A percentile compares a stretch with the other conserved stretches of the same genome.
phyloP scores from a whole-genome alignment of 2,113 vertebrate genomes.

The Orycteropus afer region DNA sequence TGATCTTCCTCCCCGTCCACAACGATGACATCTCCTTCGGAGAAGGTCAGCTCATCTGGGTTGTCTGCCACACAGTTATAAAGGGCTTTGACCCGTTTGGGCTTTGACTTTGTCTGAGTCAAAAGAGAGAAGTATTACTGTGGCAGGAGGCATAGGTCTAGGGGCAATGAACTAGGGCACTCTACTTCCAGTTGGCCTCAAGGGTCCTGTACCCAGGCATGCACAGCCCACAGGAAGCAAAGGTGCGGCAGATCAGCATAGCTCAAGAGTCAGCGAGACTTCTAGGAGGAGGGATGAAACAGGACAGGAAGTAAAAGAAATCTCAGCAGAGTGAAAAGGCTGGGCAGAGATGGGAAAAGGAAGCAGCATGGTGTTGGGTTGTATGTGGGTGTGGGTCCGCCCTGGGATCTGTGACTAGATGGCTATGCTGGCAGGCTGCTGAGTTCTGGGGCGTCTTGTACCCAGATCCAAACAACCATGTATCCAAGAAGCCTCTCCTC shows the following conservation, averaged over 20 bases:
- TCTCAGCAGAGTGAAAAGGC: rapidly evolving
- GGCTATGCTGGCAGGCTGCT: rapidly evolving
- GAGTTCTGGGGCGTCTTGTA: neutral
- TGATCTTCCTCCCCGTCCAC: slow-evolving; percentile 96
- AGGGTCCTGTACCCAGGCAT: neutral
- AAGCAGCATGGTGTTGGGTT: rapidly evolving
- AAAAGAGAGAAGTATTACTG: neutral
- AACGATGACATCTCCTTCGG: slow-evolving; percentile 94
- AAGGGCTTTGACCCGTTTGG: slow-evolving; percentile 94
- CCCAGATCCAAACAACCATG: neutral
- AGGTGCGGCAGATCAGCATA: rapidly evolving
- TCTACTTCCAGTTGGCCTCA: neutral
- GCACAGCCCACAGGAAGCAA: neutral
- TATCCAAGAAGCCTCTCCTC: neutral
- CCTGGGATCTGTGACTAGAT: rapidly evolving
- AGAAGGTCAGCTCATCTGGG: slow-evolving; percentile 95
- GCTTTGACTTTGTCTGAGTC: slow-evolving; percentile 90
- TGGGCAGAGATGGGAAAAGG: neutral
- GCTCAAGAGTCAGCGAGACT: neutral
- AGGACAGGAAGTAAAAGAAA: neutral
- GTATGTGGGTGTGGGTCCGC: rapidly evolving
- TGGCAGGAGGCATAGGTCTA: rapidly evolving
- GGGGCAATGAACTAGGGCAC: neutral
- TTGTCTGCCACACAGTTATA: slow-evolving; percentile 96
- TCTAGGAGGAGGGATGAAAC: neutral